phyloP scores from a whole-genome alignment of 2,113 vertebrate species.

The Pluvianellus socialis region DNA sequence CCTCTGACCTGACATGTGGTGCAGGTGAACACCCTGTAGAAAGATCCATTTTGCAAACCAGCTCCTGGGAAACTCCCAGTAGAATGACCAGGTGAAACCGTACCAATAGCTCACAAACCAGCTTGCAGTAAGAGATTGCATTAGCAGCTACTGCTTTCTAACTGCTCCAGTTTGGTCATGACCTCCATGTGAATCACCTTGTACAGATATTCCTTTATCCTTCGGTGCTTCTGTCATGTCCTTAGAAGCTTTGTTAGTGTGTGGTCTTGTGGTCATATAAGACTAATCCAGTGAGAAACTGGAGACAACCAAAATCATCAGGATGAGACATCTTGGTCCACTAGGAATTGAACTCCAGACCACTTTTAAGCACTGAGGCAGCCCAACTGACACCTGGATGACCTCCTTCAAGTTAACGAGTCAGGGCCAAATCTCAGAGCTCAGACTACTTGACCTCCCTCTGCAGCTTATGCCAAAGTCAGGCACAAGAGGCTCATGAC shows the following conservation, averaged over 20 bases:
- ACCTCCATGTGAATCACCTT: background rate
- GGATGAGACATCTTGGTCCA: background rate
- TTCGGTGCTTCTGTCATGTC: background rate
- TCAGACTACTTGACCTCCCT: background rate
- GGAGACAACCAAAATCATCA: background rate
- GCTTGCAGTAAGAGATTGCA: background rate
- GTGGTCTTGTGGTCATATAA: background rate
- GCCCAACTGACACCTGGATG: background rate
- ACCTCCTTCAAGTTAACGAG: background rate
- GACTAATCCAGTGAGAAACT: background rate
- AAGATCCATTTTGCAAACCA: background rate
- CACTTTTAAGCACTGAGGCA: background rate
- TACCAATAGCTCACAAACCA: background rate
- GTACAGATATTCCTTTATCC: background rate
- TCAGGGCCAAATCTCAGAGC: background rate
- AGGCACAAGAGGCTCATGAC: background rate
- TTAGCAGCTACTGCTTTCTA: background rate
- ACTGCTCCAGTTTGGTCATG: background rate
- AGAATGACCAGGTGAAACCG: background rate
- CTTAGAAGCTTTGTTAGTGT: background rate
- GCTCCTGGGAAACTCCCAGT: background rate
- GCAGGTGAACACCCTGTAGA: background rate
- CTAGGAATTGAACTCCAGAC: background rate
- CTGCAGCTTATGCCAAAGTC: background rate
- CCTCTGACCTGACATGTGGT: background rate